These are phyloP conservation scores for Pseudochromis fuscus DNA, from an alignment of 2,797 vertebrate species.

Conservation along the genomic window DNA sequence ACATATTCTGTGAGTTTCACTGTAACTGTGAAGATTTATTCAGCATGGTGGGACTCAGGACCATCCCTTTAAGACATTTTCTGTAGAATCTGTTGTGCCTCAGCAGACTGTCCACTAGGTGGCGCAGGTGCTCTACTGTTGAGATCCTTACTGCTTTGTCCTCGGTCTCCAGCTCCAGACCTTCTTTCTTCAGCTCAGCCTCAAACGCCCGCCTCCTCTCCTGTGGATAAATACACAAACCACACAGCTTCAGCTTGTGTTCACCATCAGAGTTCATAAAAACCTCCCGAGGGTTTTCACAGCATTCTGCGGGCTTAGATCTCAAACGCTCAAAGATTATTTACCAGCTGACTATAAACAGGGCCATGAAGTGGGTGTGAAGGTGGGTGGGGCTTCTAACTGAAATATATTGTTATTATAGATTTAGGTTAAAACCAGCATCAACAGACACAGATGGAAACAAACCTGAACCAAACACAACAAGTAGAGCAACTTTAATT, in stretches of 20 bases:
- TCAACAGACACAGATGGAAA: no score
- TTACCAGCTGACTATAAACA: no score
- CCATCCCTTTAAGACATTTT: conserved; percentile 65
- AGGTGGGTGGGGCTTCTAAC: not conserved
- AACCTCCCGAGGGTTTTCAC: no score
- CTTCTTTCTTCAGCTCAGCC: conserved; percentile 88
- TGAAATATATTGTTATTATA: no score
- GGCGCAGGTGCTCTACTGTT: conserved; percentile 37
- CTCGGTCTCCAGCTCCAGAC: conserved; percentile 93
- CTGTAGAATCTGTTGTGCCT: conserved; percentile 33
- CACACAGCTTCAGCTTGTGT: conserved; percentile 2
- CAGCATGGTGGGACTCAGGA: not conserved
- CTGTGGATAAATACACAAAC: conserved; percentile 75
- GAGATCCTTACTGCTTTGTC: conserved; percentile 89
- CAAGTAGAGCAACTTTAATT: no score
- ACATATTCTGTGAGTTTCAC: not conserved
- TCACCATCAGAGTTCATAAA: no score
- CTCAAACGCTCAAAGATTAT: not conserved
- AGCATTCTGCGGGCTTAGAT: no score
- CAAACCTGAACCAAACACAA: no score
- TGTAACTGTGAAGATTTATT: not conserved
- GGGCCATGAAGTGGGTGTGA: not conserved
- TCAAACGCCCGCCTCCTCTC: conserved; percentile 95
- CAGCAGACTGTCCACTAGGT: conserved; percentile 55
- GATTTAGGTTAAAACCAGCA: no score